phyloP scores from a whole-genome alignment of 2,797 vertebrate genomes.

The Malurus leucopterus region DNA sequence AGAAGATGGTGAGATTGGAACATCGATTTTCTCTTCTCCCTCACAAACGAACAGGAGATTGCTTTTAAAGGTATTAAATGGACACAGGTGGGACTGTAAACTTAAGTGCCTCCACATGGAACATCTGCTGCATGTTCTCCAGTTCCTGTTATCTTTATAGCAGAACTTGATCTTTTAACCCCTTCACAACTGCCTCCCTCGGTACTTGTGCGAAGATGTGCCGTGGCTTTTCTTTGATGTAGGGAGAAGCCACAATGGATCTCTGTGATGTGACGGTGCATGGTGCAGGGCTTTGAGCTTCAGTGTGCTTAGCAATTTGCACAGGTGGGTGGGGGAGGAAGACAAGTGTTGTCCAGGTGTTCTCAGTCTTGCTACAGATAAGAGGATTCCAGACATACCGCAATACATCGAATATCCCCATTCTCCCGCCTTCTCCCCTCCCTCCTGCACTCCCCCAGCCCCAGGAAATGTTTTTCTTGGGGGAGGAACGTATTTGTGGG shows the following conservation, averaged over 20 bases:
- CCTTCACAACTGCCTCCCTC: constrained; percentile 5
- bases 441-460: neutral
- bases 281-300: neutral
- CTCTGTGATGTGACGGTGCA: constrained; percentile 43
- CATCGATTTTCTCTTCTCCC: neutral
- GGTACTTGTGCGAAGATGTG: neutral
- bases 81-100: constrained; percentile 65
- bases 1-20: neutral
- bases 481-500: neutral
- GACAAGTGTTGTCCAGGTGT: constrained; percentile 56
- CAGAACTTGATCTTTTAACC: constrained; percentile 59
- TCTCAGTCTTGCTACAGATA: constrained; percentile 32
- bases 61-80: constrained; percentile 64
- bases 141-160: constrained; percentile 66
- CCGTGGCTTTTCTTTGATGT: constrained; percentile 45
- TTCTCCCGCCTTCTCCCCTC: constrained; percentile 9
- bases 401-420: neutral
- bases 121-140: constrained; percentile 57
- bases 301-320: constrained; percentile 14
- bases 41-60: constrained; percentile 46
- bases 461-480: constrained; percentile 10
- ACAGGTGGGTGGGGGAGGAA: constrained; percentile 44
- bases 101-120: constrained; percentile 65
- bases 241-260: constrained; percentile 19
- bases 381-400: constrained; percentile 42